Evolutionary conservation across 1,140 invertebrate species (phyloP).

Genomic region (Mamestra configurata): DNA sequence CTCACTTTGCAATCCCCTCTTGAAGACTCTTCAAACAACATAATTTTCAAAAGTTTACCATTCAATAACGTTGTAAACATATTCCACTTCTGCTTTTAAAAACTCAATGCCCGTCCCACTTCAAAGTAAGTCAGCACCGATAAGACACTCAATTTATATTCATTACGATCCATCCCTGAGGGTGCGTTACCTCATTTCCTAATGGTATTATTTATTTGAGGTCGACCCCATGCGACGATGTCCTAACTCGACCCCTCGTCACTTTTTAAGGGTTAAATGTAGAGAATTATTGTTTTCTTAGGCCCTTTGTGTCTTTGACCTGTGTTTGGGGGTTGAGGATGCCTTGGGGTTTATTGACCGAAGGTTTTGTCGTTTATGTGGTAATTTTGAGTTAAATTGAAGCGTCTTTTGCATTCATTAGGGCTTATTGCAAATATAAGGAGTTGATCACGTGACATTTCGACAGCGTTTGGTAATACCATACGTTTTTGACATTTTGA

Average conservation of each 20-base stretch:
- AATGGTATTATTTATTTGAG: conserved; percentile 49
- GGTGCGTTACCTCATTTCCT: conserved; percentile 48
- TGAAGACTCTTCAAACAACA: too few species aligned
- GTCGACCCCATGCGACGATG: neutral
- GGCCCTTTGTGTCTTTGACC: neutral
- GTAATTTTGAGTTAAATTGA: too few species aligned
- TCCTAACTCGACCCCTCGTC: conserved; percentile 8
- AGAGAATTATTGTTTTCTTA: conserved; percentile 35
- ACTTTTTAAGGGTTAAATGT: conserved; percentile 27
- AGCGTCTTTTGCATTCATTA: too few species aligned
- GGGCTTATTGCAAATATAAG: too few species aligned
- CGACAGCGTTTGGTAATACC: too few species aligned
- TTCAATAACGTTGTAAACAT: neutral
- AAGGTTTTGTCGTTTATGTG: neutral
- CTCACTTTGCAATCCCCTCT: too few species aligned
- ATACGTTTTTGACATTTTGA: too few species aligned
- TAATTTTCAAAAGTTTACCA: too few species aligned
- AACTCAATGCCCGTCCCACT: neutral
- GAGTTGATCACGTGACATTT: too few species aligned
- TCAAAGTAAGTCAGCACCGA: neutral
- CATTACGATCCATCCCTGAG: conserved; percentile 18
- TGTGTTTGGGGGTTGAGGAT: neutral
- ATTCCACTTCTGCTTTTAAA: neutral
- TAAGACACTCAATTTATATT: conserved; percentile 45
- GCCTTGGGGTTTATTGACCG: neutral